Evolutionary conservation across 2,113 vertebrate genomes (phyloP).

Genomic region (Vulpes ferrilata): DNA sequence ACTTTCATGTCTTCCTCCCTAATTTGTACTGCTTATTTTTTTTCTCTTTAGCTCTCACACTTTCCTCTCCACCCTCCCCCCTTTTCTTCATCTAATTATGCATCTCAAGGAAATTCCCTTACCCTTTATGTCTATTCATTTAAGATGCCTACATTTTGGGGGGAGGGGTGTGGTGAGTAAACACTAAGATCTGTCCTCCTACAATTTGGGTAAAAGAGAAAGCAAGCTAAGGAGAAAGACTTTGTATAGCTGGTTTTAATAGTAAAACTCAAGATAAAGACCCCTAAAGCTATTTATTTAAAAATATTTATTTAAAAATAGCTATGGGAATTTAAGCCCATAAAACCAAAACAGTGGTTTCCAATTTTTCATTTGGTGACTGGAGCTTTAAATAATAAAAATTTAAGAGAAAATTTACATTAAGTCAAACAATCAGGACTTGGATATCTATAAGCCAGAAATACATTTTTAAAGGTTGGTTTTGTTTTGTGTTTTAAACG

Average conservation of each 20-base stretch:
- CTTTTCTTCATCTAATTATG: not conserved
- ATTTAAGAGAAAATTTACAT: slow-evolving; percentile 34
- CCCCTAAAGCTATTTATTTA: slow-evolving; percentile 22
- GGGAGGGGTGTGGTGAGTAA: not conserved
- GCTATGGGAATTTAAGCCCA: too few relatives aligned
- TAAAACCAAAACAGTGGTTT: slow-evolving; percentile 52
- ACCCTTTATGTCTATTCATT: not conserved
- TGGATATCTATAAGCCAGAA: not conserved
- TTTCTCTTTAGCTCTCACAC: not conserved
- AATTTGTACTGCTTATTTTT: not conserved
- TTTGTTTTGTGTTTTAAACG: not conserved
- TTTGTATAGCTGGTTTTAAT: not conserved
- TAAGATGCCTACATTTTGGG: not conserved
- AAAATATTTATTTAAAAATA: too few relatives aligned
- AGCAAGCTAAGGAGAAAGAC: not conserved
- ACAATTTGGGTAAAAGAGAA: not conserved
- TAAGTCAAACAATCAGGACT: slow-evolving; percentile 39
- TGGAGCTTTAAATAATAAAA: not conserved
- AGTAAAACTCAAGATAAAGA: slow-evolving; percentile 63
- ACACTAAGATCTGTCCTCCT: not conserved
- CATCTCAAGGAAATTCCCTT: not conserved
- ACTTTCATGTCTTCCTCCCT: not conserved
- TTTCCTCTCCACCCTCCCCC: not conserved
- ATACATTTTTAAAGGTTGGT: not conserved
- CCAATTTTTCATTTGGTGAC: slow-evolving; percentile 19